Evolutionary conservation across 2,797 vertebrate genomes (phyloP).

Genomic region (Bucorvus abyssinicus): DNA sequence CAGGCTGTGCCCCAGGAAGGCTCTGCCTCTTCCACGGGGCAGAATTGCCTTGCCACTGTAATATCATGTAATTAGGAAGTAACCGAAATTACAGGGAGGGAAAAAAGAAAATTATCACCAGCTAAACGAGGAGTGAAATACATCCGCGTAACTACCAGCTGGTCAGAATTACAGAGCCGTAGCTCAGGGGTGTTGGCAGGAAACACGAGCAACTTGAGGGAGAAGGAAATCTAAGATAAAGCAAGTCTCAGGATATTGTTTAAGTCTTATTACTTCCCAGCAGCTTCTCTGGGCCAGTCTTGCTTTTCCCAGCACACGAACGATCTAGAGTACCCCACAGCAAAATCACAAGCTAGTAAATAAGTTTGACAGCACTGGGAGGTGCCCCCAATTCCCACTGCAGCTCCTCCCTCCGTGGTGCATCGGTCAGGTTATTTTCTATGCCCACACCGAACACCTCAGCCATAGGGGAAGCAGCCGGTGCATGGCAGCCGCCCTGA

Average conservation of each 20-base stretch:
- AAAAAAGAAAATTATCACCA: background rate
- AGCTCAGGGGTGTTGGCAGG: background rate
- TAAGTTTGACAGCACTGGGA: background rate
- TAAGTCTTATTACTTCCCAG: background rate
- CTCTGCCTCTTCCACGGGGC: background rate
- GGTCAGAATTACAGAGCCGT: background rate
- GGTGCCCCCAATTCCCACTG: background rate
- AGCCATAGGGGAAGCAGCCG: background rate
- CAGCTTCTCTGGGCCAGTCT: background rate
- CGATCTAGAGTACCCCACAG: accelerated
- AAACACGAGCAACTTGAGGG: background rate
- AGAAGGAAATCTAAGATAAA: background rate
- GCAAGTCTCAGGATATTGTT: background rate
- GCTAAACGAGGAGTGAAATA: background rate
- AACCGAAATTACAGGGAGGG: background rate
- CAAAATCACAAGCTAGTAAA: background rate
- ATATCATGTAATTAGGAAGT: background rate
- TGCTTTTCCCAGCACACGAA: background rate
- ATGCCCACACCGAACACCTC: background rate
- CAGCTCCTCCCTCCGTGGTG: too few species aligned
- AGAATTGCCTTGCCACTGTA: background rate
- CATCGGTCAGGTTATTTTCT: too few species aligned
- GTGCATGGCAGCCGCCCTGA: background rate
- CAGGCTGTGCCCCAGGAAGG: background rate
- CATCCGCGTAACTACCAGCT: background rate